Base-by-base conservation (phyloP, 2,797 vertebrate species). In the Sparus aurata region DNA sequence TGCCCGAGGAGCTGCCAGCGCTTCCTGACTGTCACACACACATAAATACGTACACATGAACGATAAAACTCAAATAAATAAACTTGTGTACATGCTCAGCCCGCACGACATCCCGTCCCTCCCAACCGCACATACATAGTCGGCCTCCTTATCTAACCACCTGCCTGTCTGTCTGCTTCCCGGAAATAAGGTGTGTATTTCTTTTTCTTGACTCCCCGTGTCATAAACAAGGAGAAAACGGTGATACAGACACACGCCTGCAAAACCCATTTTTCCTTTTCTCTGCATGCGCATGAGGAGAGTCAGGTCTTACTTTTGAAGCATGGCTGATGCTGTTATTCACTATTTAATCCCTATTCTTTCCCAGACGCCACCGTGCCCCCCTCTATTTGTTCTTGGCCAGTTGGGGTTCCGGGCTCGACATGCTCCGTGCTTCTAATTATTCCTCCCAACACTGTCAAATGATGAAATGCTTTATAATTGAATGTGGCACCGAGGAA, bases 291-390 rank as follows among this genome's bases (percentile, higher is more conserved):
- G 57, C 61, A 61, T 70, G 67, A 72, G 59, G 52, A 43, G 72
- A 75, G 61, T 72, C 23, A 17, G 68, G 73, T 86, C 78, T 86
- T 75, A 74, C 69, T 82, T 82, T 45, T 85, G 60, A 78, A 83
- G 84, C 81, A 54, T 59, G 43, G 72, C 71, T 61, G 34, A 82
- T 73, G 85, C 73, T 82, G 75, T 89, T 83, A 85, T 84, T 89
- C 74, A 54, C 59, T n/a, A 60, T 83, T 80, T 91, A 88, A 90
- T 90, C 85, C 83, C 82, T 60, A 75, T 91, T 86, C 55, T 84
- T 71, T 83, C 57, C 46, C 69, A 70, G 52, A 83, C 62, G 46
- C 73, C 12, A 65, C 62, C 7, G 34, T 52, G 72, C 78, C 85
- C 63, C 52, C 60, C 45, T 0, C 50, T 62, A 63, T 79, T 93